phyloP scores from a whole-genome alignment of 2,113 vertebrate species.

The Perognathus longimembris region DNA sequence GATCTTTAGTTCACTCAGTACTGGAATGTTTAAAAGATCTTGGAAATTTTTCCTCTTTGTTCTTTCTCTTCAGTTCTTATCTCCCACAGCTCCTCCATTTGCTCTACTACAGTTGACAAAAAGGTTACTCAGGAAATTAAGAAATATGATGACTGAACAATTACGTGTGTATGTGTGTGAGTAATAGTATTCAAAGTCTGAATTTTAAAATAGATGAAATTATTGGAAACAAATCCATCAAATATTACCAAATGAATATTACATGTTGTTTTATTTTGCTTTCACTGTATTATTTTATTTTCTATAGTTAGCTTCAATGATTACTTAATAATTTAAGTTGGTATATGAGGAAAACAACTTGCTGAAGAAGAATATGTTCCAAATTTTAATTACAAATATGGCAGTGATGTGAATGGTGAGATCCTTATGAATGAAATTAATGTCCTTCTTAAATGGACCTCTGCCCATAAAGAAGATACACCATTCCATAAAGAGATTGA shows the following conservation, averaged over 20 bases:
- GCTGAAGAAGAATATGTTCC: not conserved
- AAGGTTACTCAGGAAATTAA: too few relatives aligned
- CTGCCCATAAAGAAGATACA: not conserved
- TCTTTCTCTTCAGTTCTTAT: too few relatives aligned
- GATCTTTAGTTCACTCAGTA: too few relatives aligned
- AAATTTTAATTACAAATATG: too few relatives aligned
- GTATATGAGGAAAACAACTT: not conserved
- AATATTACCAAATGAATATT: not conserved
- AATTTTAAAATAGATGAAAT: not conserved
- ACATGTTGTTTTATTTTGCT: not conserved
- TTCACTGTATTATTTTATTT: not conserved
- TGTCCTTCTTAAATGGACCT: not conserved
- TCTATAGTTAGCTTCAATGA: not conserved
- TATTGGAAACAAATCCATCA: not conserved
- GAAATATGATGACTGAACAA: too few relatives aligned
- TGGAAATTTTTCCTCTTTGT: too few relatives aligned
- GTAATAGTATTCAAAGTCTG: not conserved
- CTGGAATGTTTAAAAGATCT: too few relatives aligned
- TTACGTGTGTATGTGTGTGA: not conserved
- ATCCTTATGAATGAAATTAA: not conserved
- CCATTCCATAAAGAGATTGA: not conserved
- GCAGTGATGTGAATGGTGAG: too few relatives aligned
- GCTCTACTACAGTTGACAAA: too few relatives aligned
- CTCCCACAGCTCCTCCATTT: too few relatives aligned
- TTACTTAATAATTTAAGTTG: too few relatives aligned